Base-by-base conservation (phyloP, 2,888 invertebrate species). In the Parapristionchus giblindavisi region DNA sequence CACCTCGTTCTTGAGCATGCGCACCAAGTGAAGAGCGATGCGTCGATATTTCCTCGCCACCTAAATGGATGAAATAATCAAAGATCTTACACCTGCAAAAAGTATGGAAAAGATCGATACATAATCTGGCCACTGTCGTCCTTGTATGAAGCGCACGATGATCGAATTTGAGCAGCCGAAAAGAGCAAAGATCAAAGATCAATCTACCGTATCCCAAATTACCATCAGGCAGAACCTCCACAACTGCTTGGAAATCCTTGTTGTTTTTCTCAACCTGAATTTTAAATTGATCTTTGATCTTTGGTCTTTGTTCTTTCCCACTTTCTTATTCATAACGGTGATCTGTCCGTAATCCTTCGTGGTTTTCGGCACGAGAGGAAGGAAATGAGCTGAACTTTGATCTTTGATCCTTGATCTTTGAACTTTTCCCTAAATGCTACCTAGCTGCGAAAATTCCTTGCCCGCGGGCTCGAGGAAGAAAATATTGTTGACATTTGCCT, bases 331-430 rank as follows among this genome's bases (percentile, higher is more conserved):
- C 11, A 34, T 52, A 2, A 68, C 14, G 68, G 52, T 52, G 51
- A 68, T 68, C n/a, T 68, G 51, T 5, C 68, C 68, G 36, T 68
- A 68, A 17, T 68, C 68, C 34, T 51, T 52, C 34, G 68, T 17
- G 11, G 17, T 52, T 3, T n/a, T 17, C 11, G 68, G 51, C 43
- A 52, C 68, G 2, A 68, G 51, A 24, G 68, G 68, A 43, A 68
- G n/a, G 68, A 68, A 68, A 24, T 51, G 68, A 1, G 68, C 68
- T 68, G 51, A 68, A 52, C n/a, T n/a, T n/a, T n/a, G n/a, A n/a
- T n/a, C n/a, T n/a, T n/a, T n/a, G n/a, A n/a, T n/a, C n/a, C n/a
- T n/a, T n/a, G n/a, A n/a, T n/a, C n/a, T n/a, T n/a, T n/a, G n/a
- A n/a, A n/a, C n/a, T n/a, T n/a, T 11, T 21, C 34, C 24, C 4